Conservation (phyloP, 1,140 invertebrate species). For the Microplitis demolitor region DNA sequence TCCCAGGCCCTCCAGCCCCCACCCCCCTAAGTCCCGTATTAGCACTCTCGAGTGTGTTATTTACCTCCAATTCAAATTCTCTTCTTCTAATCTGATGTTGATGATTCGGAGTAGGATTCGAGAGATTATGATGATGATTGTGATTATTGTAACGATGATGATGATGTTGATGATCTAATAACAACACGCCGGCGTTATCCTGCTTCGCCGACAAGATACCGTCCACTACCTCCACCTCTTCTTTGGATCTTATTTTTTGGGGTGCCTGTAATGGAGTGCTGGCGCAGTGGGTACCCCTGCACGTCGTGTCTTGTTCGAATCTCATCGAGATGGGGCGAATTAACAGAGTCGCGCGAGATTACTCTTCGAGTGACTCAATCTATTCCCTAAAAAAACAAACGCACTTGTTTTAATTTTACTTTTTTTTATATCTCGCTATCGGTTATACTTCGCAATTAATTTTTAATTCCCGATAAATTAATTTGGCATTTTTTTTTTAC, state of each 20-base stretch:
- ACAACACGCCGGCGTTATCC: conserved; percentile 7
- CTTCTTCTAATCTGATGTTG: conserved; percentile 15
- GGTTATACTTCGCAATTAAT: too few relatives aligned
- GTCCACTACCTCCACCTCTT: conserved; percentile 46
- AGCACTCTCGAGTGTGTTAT: conserved; percentile 46
- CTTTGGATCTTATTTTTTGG: conserved; percentile 34
- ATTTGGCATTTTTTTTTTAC: too few relatives aligned
- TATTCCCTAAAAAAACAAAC: conserved; percentile 1
- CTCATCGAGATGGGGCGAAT: conserved; percentile 59
- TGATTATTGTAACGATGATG: neutral
- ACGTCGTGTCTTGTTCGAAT: conserved; percentile 62
- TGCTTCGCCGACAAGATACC: conserved; percentile 19
- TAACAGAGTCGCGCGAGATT: conserved; percentile 56
- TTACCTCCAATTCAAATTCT: conserved; percentile 50
- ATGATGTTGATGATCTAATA: neutral
- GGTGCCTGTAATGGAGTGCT: conserved; percentile 58
- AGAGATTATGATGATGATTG: conserved; percentile 1
- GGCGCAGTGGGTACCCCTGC: conserved; percentile 63
- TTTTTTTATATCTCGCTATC: neutral
- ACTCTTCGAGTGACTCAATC: conserved; percentile 55
- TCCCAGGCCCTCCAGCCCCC: conserved; percentile 57
- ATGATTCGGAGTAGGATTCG: neutral
- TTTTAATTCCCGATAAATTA: too few relatives aligned
- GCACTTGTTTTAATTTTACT: neutral
- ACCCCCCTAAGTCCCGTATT: conserved; percentile 59